phyloP scores from a whole-genome alignment of 2,888 invertebrate genomes.

The Linyphia triangularis region DNA sequence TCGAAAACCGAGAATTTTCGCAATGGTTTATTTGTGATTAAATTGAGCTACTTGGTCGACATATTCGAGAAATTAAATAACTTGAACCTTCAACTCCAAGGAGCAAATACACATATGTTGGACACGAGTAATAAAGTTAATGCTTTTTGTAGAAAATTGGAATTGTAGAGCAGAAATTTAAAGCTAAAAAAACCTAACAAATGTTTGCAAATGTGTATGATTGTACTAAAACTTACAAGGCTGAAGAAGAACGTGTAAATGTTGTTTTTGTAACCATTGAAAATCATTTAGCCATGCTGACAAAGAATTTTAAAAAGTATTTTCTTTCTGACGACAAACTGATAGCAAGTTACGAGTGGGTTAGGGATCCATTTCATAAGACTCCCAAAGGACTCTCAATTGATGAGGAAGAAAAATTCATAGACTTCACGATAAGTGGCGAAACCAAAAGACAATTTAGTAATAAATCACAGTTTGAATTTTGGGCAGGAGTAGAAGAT shows the following conservation, averaged over 20 bases:
- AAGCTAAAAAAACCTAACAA: constrained; percentile 45
- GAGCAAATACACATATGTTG: too few relatives aligned
- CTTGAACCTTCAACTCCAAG: constrained; percentile 44
- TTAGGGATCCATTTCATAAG: constrained; percentile 53
- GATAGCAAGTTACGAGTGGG: constrained; percentile 64
- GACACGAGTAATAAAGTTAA: constrained; percentile 33
- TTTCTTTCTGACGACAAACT: constrained; percentile 60
- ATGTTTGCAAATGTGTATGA: too few relatives aligned
- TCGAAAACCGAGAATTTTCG: too few relatives aligned
- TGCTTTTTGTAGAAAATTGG: constrained; percentile 62
- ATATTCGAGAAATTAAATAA: constrained; percentile 55
- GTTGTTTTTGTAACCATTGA: too few relatives aligned
- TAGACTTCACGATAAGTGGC: too few relatives aligned
- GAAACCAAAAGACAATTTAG: too few relatives aligned
- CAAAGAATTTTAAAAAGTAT: not conserved
- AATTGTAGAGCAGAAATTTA: constrained; percentile 64
- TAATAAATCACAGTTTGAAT: too few relatives aligned
- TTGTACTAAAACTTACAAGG: too few relatives aligned
- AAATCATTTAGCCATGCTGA: too few relatives aligned
- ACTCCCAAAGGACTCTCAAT: not conserved
- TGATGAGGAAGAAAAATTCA: too few relatives aligned
- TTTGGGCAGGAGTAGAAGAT: too few relatives aligned
- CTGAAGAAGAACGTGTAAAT: too few relatives aligned
- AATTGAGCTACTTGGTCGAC: constrained; percentile 56
- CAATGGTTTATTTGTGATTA: constrained; percentile 42